Conservation (phyloP, 2,113 vertebrate genomes). For the Stercorarius parasiticus region DNA sequence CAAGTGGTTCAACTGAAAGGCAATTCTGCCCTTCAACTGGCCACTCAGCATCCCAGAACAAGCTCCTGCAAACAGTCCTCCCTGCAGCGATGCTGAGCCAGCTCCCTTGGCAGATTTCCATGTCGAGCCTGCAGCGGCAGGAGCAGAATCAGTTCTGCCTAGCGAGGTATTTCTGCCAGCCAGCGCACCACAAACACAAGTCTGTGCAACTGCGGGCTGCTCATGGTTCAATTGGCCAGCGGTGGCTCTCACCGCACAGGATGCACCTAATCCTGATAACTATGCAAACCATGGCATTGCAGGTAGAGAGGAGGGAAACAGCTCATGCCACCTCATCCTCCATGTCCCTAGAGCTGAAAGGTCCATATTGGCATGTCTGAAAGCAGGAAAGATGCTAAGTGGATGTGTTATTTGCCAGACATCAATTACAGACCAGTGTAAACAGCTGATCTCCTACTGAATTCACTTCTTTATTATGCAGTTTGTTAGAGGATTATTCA, state of each 20-base stretch:
- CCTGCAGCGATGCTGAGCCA: not conserved
- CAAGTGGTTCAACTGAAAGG: not conserved
- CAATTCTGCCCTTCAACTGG: too few species aligned
- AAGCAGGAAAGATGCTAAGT: not conserved
- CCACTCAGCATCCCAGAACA: too few species aligned
- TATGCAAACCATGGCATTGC: not conserved
- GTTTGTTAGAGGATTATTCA: not conserved
- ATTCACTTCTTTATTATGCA: not conserved
- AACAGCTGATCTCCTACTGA: not conserved
- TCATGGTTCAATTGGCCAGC: not conserved
- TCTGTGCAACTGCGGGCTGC: not conserved
- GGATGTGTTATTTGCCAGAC: not conserved
- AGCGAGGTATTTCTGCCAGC: not conserved
- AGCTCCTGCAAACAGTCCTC: not conserved
- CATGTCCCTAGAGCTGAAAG: not conserved
- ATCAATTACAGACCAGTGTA: not conserved
- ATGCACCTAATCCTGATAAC: not conserved
- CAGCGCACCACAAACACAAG: fast-evolving
- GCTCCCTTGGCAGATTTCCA: not conserved
- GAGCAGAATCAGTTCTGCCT: not conserved
- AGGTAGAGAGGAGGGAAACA: not conserved
- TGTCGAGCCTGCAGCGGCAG: not conserved
- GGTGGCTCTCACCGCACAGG: not conserved
- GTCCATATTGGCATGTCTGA: not conserved
- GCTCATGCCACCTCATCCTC: not conserved